Evolutionary conservation across 1,140 invertebrate species (phyloP).

Genomic region (Bombus confusus): DNA sequence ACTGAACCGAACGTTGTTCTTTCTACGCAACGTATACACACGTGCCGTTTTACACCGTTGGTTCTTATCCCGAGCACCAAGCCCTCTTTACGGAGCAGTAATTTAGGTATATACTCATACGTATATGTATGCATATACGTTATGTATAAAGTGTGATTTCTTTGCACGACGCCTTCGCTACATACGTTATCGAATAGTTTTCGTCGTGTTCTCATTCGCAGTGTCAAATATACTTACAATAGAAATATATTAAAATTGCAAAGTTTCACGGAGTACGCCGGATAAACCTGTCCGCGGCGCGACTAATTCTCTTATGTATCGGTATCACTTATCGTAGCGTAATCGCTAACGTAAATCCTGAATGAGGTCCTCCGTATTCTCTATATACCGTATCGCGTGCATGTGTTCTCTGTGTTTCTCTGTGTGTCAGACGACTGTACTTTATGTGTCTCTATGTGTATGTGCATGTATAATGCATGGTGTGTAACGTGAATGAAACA

Average conservation of each 20-base stretch:
- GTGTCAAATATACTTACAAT: conserved; percentile 69
- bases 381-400: conserved; percentile 13
- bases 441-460: background rate
- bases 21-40: background rate
- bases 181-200: conserved; percentile 52
- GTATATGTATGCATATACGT: conserved; percentile 12
- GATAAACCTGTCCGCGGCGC: conserved; percentile 29
- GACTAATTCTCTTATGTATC: conserved; percentile 42
- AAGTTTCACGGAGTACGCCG: conserved; percentile 70
- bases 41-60: background rate
- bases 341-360: conserved; percentile 62
- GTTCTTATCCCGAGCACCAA: conserved; percentile 21
- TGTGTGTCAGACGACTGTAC: background rate
- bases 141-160: conserved; percentile 44
- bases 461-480: background rate
- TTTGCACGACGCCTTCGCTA: conserved; percentile 39
- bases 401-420: conserved; percentile 3
- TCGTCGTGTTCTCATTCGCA: conserved; percentile 35
- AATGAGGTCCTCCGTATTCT: conserved; percentile 40
- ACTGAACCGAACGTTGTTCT: background rate
- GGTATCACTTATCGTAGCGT: conserved; percentile 59
- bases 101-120: conserved; percentile 44
- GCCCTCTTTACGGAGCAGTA: conserved; percentile 39
- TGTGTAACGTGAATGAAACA: background rate
- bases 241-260: conserved; percentile 79